Conservation (phyloP, 2,888 invertebrate genomes). For the Dicyrtomina minuta region DNA sequence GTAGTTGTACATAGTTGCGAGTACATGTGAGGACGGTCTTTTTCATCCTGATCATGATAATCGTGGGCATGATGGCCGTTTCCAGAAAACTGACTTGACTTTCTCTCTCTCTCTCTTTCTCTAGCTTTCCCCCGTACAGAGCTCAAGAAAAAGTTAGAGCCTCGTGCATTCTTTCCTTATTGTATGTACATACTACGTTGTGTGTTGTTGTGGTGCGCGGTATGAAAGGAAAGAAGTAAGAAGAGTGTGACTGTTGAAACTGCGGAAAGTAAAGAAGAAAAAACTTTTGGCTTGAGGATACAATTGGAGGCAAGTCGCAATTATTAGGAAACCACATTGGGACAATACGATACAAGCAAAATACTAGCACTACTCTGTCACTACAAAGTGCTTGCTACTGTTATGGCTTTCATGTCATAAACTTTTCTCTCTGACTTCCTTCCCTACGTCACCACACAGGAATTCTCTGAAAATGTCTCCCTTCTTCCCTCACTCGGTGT, state of each 20-base stretch:
- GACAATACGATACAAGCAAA: constrained; percentile 35
- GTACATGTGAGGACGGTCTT: neutral
- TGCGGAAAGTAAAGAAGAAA: constrained; percentile 18
- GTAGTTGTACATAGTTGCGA: neutral
- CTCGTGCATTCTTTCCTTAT: neutral
- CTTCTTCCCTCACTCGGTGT: neutral
- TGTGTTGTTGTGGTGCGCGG: neutral
- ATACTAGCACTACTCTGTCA: constrained; percentile 27
- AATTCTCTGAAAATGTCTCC: too few relatives aligned
- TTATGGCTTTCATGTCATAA: constrained; percentile 40
- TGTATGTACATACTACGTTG: too few relatives aligned
- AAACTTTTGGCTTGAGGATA: constrained; percentile 24
- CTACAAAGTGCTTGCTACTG: constrained; percentile 18
- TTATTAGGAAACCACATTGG: constrained; percentile 40
- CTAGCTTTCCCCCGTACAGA: neutral
- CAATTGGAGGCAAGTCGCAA: constrained; percentile 39
- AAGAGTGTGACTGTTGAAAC: constrained; percentile 20
- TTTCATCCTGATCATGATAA: neutral
- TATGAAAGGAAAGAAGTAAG: constrained; percentile 8
- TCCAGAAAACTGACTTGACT: neutral
- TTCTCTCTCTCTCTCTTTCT: neutral
- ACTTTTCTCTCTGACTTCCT: constrained; percentile 23
- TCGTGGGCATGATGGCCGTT: too few relatives aligned
- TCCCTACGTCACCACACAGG: too few relatives aligned
- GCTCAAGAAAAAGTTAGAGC: neutral